Base-by-base conservation (phyloP, 1,140 invertebrate genomes). In the Planococcus citri region DNA sequence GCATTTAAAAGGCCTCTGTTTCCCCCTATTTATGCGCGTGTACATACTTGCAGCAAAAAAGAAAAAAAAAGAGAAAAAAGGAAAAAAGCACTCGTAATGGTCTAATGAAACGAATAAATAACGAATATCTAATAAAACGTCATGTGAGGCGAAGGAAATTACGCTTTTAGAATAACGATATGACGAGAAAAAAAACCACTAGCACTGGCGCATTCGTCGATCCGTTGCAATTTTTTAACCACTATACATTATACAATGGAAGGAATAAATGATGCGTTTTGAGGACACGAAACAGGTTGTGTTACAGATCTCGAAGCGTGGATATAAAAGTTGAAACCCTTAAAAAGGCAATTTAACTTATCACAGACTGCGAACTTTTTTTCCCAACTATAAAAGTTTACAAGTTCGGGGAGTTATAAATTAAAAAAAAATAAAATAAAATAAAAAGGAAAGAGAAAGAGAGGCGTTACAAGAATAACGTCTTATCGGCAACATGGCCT, bases 311-410 rank as follows among this genome's bases (percentile, higher is more conserved):
- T n/a, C 29, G 3, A 33, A 33, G 29, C 41, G 17, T 20, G 41
- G 41, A 51, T 51, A 51, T 51, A 51, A 51, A 51, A 51, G 6
- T 51, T 51, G 41, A 51, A 51, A 51, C 41, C 41, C 41, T 51
- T 51, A 51, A 51, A 51, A 51, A 51, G 41, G 41, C 41, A 51
- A 51, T 51, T 51, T 51, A 51, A 51, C 41, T 51, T 51, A 51
- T 51, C 41, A 51, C 41, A n/a, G 41, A n/a, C 41, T 51, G 17
- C 41, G 3, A 51, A 51, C 41, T 51, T 51, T 51, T 51, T 51
- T 51, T 51, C 17, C 17, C 41, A 51, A 51, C 41, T 51, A 51
- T 51, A 51, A 51, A 51, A 51, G 41, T 51, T 51, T n/a, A 4
- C 12, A 51, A 51, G 41, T 51, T 51, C n/a, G 2, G 12, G 41